Evolutionary conservation across 2,797 vertebrate genomes (phyloP).

Genomic region (Sebastes minor): DNA sequence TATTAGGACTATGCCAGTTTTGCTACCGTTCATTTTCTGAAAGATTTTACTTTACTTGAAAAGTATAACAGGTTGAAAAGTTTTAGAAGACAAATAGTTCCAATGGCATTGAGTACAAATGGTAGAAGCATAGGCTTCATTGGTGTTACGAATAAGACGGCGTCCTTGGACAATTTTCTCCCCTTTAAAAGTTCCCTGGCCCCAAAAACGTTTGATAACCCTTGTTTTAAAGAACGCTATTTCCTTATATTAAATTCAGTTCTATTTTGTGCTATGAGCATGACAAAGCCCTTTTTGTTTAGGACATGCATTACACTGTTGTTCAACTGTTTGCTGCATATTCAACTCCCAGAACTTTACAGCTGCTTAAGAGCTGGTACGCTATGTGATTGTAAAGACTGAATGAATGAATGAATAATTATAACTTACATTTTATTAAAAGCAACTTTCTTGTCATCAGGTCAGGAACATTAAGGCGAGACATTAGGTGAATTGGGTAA

Average conservation of each 20-base stretch:
- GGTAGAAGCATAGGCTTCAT: rapidly evolving
- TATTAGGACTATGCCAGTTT: too few species aligned
- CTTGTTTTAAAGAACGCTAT: neutral
- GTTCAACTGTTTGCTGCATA: neutral
- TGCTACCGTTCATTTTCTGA: too few species aligned
- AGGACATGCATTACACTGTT: neutral
- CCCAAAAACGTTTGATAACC: too few species aligned
- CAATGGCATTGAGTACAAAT: too few species aligned
- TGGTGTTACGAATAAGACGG: too few species aligned
- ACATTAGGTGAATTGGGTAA: too few species aligned
- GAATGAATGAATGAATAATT: neutral
- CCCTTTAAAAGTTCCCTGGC: too few species aligned
- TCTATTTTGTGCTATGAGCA: neutral
- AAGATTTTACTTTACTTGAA: too few species aligned
- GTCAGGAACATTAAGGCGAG: neutral
- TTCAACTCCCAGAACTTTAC: neutral
- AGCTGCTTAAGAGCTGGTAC: neutral
- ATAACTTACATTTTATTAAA: neutral
- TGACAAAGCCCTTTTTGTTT: neutral
- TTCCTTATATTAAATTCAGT: neutral
- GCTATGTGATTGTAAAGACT: neutral
- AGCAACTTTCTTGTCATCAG: neutral
- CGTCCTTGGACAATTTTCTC: too few species aligned
- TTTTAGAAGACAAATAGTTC: too few species aligned
- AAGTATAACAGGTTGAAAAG: too few species aligned